Base-by-base conservation (phyloP, 2,797 vertebrate genomes). In the Liasis olivaceus region DNA sequence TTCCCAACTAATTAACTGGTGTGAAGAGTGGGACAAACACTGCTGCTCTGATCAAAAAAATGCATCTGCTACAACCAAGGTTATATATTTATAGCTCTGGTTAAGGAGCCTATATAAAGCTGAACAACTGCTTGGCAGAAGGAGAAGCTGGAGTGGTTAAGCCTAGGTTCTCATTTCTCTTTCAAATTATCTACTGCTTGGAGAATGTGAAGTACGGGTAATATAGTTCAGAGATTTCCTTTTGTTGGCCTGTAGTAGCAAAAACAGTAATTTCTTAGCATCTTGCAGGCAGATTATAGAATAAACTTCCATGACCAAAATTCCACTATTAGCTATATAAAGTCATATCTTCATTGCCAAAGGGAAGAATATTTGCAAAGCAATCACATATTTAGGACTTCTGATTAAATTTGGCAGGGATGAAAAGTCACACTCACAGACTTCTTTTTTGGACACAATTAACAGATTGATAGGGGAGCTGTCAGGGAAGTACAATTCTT, bases 361-460 rank as follows among this genome's bases (percentile, higher is more conserved):
- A 56, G 85, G 58, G 36, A 72, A 26, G 47, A 47, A 86, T 31
- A 60, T 54, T 72, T 31, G 22, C 5, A 90, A 22, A 36, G 8
- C 28, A 56, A 24, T 77, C n/a, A 28, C 6, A 51, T 90, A 87
- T 24, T 87, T 60, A 54, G 63, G 28, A 14, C 15, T 60, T 72
- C 69, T 36, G 69, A 31, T 87, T 90, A 77, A 59, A 63, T 6
- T 69, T 90, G 64, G 84, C 72, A 81, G 22, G 17, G 20, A 28
- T 63, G 58, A 58, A 42, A 87, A 90, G 81, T 63, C n/a, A 87
- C 60, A 87, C 60, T 90, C 92, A n/a, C 60, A 85, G 54, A 77
- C 72, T 86, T 92, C 54, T 86, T 87, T 54, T 63, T 92, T 54
- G n/a, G 62, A 56, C 88, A 51, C 56, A 90, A 26, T 24, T 72